Evolutionary conservation across 37 sponge, comb jelly and placozoan genomes (phyloP).

Genomic region (Spongilla lacustris): DNA sequence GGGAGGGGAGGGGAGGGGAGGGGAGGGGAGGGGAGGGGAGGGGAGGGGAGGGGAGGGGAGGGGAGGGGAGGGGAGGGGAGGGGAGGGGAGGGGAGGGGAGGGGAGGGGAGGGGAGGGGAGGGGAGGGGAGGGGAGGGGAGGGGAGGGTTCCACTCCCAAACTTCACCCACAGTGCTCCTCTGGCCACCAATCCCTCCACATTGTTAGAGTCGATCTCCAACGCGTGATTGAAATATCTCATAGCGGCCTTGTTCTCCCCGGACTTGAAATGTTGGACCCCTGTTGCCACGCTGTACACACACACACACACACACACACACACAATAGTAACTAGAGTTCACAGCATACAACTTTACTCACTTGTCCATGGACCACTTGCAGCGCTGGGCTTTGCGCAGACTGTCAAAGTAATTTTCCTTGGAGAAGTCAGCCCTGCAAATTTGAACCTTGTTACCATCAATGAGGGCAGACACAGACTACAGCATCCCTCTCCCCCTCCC

Average conservation of each 20-base stretch:
- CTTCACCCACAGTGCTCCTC: conserved; percentile 78
- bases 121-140: no score
- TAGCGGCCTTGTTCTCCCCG: conserved; percentile 46
- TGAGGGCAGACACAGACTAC: no score
- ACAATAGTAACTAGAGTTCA: no score
- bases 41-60: no score
- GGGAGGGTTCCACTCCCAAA: background rate
- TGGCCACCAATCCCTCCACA: conserved; percentile 83
- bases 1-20: background rate
- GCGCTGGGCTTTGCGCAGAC: conserved; percentile 64
- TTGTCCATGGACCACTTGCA: conserved; percentile 75
- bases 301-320: no score
- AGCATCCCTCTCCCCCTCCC: no score
- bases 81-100: background rate
- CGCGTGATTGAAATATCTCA: conserved; percentile 72
- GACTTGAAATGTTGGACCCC: conserved; percentile 76
- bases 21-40: no score
- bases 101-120: background rate
- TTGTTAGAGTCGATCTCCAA: conserved; percentile 73
- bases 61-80: background rate
- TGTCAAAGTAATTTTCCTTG: conserved; percentile 44
- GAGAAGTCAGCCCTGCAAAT: conserved; percentile 42
- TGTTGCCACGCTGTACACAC: conserved; percentile 53
- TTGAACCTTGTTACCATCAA: background rate
- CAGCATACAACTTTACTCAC: conserved; percentile 32